Evolutionary conservation across 1,140 invertebrate species (phyloP).

Genomic region (Megalonaias nervosa): DNA sequence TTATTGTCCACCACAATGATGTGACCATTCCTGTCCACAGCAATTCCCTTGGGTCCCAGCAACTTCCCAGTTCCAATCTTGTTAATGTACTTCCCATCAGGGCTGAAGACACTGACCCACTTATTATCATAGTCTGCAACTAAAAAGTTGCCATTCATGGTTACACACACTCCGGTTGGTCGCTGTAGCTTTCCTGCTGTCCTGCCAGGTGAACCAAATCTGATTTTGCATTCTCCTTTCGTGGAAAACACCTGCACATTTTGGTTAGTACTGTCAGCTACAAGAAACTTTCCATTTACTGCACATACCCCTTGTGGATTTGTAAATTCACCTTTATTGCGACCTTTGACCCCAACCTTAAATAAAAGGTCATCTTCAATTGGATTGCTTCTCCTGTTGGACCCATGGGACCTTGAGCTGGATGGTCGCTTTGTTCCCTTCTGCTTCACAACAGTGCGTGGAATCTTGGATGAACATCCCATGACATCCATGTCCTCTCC

Average conservation of each 20-base stretch:
- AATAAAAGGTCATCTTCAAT: conserved; percentile 73
- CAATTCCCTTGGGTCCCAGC: conserved; percentile 75
- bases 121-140: conserved; percentile 78
- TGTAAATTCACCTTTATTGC: conserved; percentile 76
- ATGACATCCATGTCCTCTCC: conserved; percentile 43
- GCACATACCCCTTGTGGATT: conserved; percentile 75
- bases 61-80: conserved; percentile 75
- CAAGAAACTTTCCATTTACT: conserved; percentile 71
- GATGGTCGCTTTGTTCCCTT: conserved; percentile 68
- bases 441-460: conserved; percentile 66
- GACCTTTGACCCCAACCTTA: conserved; percentile 73
- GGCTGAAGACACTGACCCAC: conserved; percentile 75
- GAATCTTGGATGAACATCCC: conserved; percentile 53
- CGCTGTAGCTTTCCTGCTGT: conserved; percentile 75
- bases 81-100: conserved; percentile 75
- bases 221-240: conserved; percentile 65
- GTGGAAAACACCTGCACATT: conserved; percentile 72
- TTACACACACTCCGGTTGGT: conserved; percentile 75
- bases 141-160: conserved; percentile 75
- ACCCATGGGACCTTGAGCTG: conserved; percentile 70
- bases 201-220: conserved; percentile 74
- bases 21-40: conserved; percentile 73
- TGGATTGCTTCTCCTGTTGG: conserved; percentile 69
- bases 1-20: conserved; percentile 79
- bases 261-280: conserved; percentile 78